Conservation (phyloP, 2,113 vertebrate genomes). For the Callopanchax toddi region DNA sequence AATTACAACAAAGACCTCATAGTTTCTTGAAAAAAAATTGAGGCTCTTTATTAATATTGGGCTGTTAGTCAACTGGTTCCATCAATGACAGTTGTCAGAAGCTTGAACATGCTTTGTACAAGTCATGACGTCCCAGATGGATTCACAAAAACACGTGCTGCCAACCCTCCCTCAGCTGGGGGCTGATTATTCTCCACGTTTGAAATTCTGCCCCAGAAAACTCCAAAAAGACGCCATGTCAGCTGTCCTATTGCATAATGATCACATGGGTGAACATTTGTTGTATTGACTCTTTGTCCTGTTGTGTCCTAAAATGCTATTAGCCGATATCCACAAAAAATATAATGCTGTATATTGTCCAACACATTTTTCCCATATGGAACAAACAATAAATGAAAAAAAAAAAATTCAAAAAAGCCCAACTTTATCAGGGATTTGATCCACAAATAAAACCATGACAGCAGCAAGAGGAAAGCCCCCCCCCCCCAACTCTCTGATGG, state of each 20-base stretch:
- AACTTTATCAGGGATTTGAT: constrained; percentile 43
- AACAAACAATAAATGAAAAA: not conserved
- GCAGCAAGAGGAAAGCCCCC: constrained; percentile 23
- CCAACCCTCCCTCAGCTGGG: constrained; percentile 12
- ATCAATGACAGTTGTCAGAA: not conserved
- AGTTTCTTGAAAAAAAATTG: not conserved
- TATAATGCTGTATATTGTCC: constrained; percentile 13
- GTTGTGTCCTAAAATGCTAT: not conserved
- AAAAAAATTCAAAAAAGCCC: constrained; percentile 5
- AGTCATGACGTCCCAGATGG: not conserved
- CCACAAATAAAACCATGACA: constrained; percentile 55
- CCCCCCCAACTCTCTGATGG: constrained; percentile 16
- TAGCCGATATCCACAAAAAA: not conserved
- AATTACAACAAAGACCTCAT: not conserved
- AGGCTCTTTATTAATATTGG: not conserved
- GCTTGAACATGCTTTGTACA: not conserved
- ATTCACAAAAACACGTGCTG: not conserved
- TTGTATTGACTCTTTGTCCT: not conserved
- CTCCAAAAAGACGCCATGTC: not conserved
- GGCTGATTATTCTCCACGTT: constrained; percentile 6
- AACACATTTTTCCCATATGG: constrained; percentile 9
- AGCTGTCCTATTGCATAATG: constrained; percentile 14
- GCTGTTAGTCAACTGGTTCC: not conserved
- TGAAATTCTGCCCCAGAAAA: constrained; percentile 11
- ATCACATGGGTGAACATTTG: constrained; percentile 5